Conservation (phyloP, 2,797 vertebrate genomes). For the Danio tinwini region DNA sequence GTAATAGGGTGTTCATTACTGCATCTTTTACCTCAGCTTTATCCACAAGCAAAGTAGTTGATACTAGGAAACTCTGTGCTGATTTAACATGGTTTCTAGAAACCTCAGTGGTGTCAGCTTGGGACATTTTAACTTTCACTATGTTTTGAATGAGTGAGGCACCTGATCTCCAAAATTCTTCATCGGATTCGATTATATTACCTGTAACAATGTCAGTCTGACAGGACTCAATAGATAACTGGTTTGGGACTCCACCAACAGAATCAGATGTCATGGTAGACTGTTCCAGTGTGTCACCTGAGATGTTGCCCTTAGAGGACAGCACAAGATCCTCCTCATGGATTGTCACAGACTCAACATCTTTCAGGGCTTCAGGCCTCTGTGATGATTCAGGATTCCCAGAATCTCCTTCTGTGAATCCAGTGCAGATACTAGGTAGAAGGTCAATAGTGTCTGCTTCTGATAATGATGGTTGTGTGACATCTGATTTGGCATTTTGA, state of each 20-base stretch:
- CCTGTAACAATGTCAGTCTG: background rate
- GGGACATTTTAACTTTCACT: constrained; percentile 11
- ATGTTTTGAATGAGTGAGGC: background rate
- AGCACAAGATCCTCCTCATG: background rate
- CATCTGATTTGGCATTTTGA: background rate
- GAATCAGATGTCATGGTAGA: constrained; percentile 32
- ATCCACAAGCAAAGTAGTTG: background rate
- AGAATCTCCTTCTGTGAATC: background rate
- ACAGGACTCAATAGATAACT: background rate
- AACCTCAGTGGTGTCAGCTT: constrained; percentile 1
- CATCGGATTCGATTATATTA: background rate
- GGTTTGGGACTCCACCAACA: constrained; percentile 8
- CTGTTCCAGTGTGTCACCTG: constrained; percentile 26
- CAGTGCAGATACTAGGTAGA: background rate
- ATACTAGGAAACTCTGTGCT: constrained; percentile 4
- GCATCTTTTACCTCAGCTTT: background rate
- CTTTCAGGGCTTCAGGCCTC: background rate
- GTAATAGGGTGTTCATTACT: background rate
- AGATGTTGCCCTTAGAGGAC: constrained; percentile 23
- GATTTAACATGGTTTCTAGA: background rate
- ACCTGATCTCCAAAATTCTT: constrained; percentile 18
- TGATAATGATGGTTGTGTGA: background rate
- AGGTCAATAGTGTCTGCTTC: background rate
- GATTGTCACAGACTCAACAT: constrained; percentile 7
- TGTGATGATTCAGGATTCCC: constrained; percentile 3